phyloP scores from a whole-genome alignment of 2,888 invertebrate genomes.

The Sicus ferrugineus region DNA sequence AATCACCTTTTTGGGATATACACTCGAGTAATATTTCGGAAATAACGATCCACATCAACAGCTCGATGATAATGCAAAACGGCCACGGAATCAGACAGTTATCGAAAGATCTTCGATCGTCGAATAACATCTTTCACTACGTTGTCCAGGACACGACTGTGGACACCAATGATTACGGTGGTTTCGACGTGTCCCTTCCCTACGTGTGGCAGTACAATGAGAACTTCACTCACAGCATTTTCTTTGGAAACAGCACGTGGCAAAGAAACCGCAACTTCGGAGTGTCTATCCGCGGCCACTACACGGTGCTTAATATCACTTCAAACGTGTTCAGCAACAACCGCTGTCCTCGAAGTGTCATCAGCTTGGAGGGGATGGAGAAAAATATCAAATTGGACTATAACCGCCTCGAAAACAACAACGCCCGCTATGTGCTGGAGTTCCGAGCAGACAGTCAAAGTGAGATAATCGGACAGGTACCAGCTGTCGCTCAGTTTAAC shows the following conservation, averaged over 20 bases:
- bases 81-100: slow-evolving; percentile 87
- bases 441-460: slow-evolving; percentile 91
- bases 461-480: slow-evolving; percentile 86
- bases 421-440: slow-evolving; percentile 83
- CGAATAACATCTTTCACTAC: slow-evolving; percentile 98
- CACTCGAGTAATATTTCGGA: slow-evolving; percentile 87
- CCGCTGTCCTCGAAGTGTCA: slow-evolving; percentile 79
- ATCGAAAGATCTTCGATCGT: slow-evolving; percentile 91
- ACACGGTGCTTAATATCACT: slow-evolving; percentile 86
- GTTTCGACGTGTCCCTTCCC: slow-evolving; percentile 88
- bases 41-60: slow-evolving; percentile 88
- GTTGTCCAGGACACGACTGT: slow-evolving; percentile 85
- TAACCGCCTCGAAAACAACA: slow-evolving; percentile 82
- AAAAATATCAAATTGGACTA: slow-evolving; percentile 86
- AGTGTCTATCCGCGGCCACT: slow-evolving; percentile 90
- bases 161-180: slow-evolving; percentile 84
- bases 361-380: slow-evolving; percentile 93
- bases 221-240: slow-evolving; percentile 91
- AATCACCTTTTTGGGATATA: slow-evolving; percentile 87
- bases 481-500: slow-evolving; percentile 81
- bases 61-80: slow-evolving; percentile 85
- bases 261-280: slow-evolving; percentile 85
- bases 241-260: slow-evolving; percentile 88
- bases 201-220: slow-evolving; percentile 96
- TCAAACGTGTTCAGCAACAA: slow-evolving; percentile 87